Base-by-base conservation (phyloP, 2,797 vertebrate species). In the Gobio occitaniae region DNA sequence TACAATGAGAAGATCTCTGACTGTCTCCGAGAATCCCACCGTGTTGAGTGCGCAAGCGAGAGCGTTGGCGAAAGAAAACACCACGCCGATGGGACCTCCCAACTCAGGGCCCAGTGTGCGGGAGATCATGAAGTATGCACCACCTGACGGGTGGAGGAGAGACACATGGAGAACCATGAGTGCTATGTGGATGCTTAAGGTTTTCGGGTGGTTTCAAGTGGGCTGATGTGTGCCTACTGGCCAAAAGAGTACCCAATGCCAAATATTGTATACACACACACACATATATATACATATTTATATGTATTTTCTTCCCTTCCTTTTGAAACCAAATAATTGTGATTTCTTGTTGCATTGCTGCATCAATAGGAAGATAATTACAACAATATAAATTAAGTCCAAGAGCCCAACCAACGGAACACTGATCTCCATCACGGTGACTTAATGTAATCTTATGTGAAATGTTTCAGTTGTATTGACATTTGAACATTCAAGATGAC, bases 41-140 rank as follows among this genome's bases (percentile, higher is more conserved):
- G 92, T 94, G 70, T 95, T 92, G 86, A 95, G 93, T 3, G 95
- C 94, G 84, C 94, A 93, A 1, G 93, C 95, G 41, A 96, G 88
- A 4, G 93, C 93, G 0, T 93, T 96, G 85, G 93, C 94, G 11
- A 96, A 95, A 78, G 93, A 90, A 82, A 95, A 96, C 10, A 95
- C 92, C 84, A 95, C 16, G 1, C 94, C 93, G 0, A 95, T 94
- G 0, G 95, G 95, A 7, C 92, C 91, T 0, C 94, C 94, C 32
- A 96, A 88, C 89, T 96, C 95, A 19, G 93, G 94, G 3, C 94
- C 92, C 71, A 96, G 89, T 4, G 94, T 94, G 6, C 93, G 89
- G 1, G 94, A 96, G 88, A 95, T 94, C 90, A 95, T 92, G 71
- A 96, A 95, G 52, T 96, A 95, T 0, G 91, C 92, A 1, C 94